phyloP scores from a whole-genome alignment of 2,888 invertebrate genomes.

The Microctonus hyperodae region DNA sequence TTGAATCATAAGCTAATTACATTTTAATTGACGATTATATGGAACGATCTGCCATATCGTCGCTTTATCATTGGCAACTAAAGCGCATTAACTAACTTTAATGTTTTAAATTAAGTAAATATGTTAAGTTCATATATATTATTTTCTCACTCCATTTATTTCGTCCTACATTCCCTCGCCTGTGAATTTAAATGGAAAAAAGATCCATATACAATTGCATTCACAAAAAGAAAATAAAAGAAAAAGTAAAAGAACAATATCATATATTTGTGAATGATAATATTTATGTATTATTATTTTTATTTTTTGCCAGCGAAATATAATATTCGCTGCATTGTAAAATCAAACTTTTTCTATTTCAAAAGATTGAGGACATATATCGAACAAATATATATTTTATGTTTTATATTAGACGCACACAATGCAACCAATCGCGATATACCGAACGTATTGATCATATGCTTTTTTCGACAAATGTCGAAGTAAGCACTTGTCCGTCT shows the following conservation, averaged over 20 bases:
- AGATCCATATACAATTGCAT: too few relatives aligned
- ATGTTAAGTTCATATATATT: slow-evolving; percentile 49
- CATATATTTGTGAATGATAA: slow-evolving; percentile 2
- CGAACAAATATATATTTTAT: background rate
- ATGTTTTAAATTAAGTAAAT: slow-evolving; percentile 49
- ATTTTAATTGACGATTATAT: slow-evolving; percentile 24
- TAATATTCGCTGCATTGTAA: background rate
- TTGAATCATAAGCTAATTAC: slow-evolving; percentile 19
- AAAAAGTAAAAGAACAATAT: slow-evolving; percentile 15
- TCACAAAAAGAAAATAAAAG: slow-evolving; percentile 22
- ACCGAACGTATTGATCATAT: slow-evolving; percentile 31
- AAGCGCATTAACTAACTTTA: background rate
- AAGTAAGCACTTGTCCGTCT: background rate
- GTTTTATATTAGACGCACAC: slow-evolving; percentile 10
- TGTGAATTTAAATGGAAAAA: background rate
- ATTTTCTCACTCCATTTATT: slow-evolving; percentile 41
- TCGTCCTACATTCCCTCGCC: slow-evolving; percentile 50
- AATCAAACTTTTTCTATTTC: background rate
- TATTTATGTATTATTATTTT: slow-evolving; percentile 18
- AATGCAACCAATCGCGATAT: slow-evolving; percentile 26
- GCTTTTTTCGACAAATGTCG: slow-evolving; percentile 15
- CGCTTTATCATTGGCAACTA: background rate
- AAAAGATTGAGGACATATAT: slow-evolving; percentile 8
- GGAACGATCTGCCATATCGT: background rate
- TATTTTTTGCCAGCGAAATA: slow-evolving; percentile 26